phyloP scores from a whole-genome alignment of 2,888 invertebrate species.

The Oegoconia quadripuncta region DNA sequence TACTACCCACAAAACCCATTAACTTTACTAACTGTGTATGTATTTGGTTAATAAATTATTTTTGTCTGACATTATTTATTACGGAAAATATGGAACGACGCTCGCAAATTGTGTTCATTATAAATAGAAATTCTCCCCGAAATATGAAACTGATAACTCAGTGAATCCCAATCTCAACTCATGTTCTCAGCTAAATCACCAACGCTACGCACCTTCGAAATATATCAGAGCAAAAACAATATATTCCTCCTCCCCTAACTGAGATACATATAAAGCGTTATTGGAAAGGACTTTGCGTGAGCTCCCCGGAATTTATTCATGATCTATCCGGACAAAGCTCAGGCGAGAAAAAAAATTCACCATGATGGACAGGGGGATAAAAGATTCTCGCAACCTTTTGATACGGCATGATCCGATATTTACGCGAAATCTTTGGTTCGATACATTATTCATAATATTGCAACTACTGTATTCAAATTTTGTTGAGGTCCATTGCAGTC shows the following conservation, averaged over 20 bases:
- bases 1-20: no score
- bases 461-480: not conserved
- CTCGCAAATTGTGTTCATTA: no score
- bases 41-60: no score
- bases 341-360: not conserved
- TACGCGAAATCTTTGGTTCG: not conserved
- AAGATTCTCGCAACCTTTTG: constrained; percentile 1
- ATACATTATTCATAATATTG: constrained; percentile 4
- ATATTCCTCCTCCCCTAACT: not conserved
- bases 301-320: constrained; percentile 12
- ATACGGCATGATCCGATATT: constrained; percentile 1
- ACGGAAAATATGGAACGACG: no score
- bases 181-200: not conserved
- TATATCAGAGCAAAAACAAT: not conserved
- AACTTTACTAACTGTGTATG: no score
- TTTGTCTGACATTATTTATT: no score
- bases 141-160: no score
- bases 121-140: no score
- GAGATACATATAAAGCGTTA: constrained; percentile 1
- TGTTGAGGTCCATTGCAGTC: not conserved
- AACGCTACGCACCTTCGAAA: not conserved
- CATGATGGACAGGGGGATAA: constrained; percentile 11
- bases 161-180: no score
- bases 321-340: constrained; percentile 8
- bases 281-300: constrained; percentile 2